Evolutionary conservation across 2,113 vertebrate genomes (phyloP), one percentile per base, ranked within the genome.

Genomic region (Coturnix japonica): DNA sequence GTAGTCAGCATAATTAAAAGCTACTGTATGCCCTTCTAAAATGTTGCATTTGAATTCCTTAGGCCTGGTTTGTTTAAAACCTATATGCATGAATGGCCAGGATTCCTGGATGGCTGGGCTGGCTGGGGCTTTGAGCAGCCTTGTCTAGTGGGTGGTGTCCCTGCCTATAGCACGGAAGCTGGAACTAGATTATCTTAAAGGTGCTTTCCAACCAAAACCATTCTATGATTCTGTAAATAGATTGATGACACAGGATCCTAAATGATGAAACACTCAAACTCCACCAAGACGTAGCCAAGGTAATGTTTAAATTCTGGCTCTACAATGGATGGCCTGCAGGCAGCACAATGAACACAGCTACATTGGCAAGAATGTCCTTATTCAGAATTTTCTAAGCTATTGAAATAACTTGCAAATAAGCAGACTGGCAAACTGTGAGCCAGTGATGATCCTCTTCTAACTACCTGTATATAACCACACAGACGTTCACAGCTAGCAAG

Each of bases 221-320:
- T 53, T 53, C 15, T 30, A 53, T 28, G 26, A 53, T 53, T 53
- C 15, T 53, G 28, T 56, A 17, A 57, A 57, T 57, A n/a, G 18
- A 57, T 57, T 57, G 19, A 15, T 79, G 80, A 76, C 78, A 91
- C 43, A 79, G 81, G 81, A 89, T 91, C 51, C 54, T 87, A 81
- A 90, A 93, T 81, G 53, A 89, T 47, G 57, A 95, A 96, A 90
- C 3, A 12, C 15, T 57, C 81, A 83, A 94, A 71, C 35, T 92
- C 43, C 74, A 70, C 82, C 80, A 94, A 94, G 72, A 91, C 79
- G 76, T 91, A 61, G 13, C 30, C 39, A 81, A 73, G 31, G 54
- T 35, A 82, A 13, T 43, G 26, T 56, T 87, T 16, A 4, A 12
- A 35, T 86, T 75, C 70, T 92, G 54, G 6, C 30, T 93, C 74